Evolutionary conservation across 2,888 invertebrate genomes (phyloP).

Genomic region (Mythimna albipuncta): DNA sequence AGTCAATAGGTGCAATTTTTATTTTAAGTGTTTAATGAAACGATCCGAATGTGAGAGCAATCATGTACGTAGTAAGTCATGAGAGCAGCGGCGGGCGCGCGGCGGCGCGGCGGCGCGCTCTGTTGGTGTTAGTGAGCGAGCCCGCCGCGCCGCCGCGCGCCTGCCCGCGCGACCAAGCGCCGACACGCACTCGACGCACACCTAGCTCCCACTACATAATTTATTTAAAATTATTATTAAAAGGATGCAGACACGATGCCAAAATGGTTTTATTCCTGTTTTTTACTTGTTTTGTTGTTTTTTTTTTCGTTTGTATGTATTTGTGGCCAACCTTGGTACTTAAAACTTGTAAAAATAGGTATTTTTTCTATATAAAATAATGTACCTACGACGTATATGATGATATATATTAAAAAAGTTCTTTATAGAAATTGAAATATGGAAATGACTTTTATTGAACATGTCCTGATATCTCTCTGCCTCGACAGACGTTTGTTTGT

Average conservation of each 20-base stretch:
- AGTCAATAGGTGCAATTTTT: slow-evolving; percentile 90
- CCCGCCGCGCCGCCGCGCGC: slow-evolving; percentile 43
- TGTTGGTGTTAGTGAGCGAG: slow-evolving; percentile 58
- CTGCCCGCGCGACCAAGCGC: slow-evolving; percentile 48
- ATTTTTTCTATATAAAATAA: slow-evolving; percentile 90
- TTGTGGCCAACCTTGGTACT: slow-evolving; percentile 90
- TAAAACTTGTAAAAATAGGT: slow-evolving; percentile 90
- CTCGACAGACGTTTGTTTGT: slow-evolving; percentile 51
- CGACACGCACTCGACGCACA: slow-evolving; percentile 67
- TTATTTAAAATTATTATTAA: slow-evolving; percentile 86
- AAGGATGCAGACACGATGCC: slow-evolving; percentile 89
- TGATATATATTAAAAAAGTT: slow-evolving; percentile 89
- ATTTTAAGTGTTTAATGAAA: slow-evolving; percentile 81
- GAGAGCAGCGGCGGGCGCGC: slow-evolving; percentile 50
- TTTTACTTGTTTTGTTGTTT: slow-evolving; percentile 90
- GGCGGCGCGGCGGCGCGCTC: slow-evolving; percentile 57
- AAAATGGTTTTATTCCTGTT: slow-evolving; percentile 91
- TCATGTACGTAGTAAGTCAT: slow-evolving; percentile 60
- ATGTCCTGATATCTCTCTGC: slow-evolving; percentile 71
- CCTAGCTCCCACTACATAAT: slow-evolving; percentile 81
- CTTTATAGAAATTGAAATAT: slow-evolving; percentile 89
- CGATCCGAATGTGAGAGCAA: slow-evolving; percentile 67
- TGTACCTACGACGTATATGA: slow-evolving; percentile 89
- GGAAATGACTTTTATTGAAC: slow-evolving; percentile 86
- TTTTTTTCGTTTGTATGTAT: slow-evolving; percentile 89